Evolutionary conservation across 2,113 vertebrate genomes (phyloP).

Genomic region (Alexandromys fortis): DNA sequence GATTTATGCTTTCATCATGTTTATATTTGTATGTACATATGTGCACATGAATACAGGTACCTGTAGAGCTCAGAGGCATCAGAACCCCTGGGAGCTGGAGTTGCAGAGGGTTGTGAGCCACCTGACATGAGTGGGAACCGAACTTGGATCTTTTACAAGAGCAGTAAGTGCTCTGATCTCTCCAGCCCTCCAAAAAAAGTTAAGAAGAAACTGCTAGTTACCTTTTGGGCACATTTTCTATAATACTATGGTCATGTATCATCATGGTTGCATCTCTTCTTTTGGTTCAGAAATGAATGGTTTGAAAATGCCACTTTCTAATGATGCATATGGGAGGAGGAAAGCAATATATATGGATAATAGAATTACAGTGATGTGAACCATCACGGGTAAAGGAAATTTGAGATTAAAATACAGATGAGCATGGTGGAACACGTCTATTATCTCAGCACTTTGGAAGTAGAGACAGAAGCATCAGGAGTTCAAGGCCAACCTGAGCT

Average conservation of each 20-base stretch:
- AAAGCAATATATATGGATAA: not conserved
- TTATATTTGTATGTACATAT: not conserved
- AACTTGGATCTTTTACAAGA: not conserved
- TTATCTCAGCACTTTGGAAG: not conserved
- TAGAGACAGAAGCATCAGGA: not conserved
- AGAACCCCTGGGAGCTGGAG: not conserved
- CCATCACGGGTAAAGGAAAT: not conserved
- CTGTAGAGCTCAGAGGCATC: not conserved
- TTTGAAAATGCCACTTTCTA: slow-evolving; percentile 27
- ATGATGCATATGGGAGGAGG: not conserved
- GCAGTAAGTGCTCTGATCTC: not conserved
- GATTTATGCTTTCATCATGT: not conserved
- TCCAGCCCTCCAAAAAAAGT: not conserved
- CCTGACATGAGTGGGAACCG: not conserved
- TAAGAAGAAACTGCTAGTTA: not conserved
- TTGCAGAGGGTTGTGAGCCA: not conserved
- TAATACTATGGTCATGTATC: not conserved
- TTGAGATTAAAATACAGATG: not conserved
- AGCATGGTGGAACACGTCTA: not conserved
- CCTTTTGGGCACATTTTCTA: not conserved
- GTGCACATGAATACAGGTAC: not conserved
- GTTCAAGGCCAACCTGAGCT: not conserved
- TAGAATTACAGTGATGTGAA: not conserved
- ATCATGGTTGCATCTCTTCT: not conserved
- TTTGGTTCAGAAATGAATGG: slow-evolving; percentile 19